A percentile compares a stretch with the other conserved stretches of the same genome.
Conservation (phyloP, 1,140 invertebrate species). For the Brachionus koreanus region DNA sequence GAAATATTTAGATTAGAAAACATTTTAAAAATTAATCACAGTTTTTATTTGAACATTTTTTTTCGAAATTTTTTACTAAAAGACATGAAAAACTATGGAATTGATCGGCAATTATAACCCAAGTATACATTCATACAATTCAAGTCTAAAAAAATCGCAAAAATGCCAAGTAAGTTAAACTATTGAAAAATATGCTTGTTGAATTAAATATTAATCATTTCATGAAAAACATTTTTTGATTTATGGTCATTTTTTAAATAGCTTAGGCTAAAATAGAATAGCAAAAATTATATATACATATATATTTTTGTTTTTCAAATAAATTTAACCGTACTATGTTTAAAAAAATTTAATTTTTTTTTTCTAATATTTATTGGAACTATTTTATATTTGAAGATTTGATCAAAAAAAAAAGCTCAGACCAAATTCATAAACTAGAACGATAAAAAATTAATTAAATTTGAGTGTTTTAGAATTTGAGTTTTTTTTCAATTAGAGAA, state of each 20-base stretch:
- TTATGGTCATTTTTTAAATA: not conserved
- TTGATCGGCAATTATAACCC: not conserved
- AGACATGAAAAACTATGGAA: not conserved
- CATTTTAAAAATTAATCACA: not conserved
- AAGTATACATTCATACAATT: not conserved
- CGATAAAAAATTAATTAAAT: not conserved
- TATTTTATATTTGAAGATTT: not conserved
- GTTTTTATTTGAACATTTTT: not conserved
- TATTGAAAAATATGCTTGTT: not conserved
- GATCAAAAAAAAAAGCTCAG: not conserved
- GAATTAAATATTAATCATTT: not conserved
- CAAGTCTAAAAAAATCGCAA: not conserved
- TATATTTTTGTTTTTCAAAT: not conserved
- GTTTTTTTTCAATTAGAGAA: not conserved
- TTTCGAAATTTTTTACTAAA: not conserved
- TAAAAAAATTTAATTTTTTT: not conserved
- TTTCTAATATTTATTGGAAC: not conserved
- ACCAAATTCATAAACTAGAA: not conserved
- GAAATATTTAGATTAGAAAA: not conserved
- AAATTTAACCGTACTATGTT: not conserved
- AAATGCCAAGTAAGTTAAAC: conserved; percentile 3
- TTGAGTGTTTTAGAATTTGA: not conserved
- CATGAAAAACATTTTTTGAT: not conserved
- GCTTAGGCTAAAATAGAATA: not conserved
- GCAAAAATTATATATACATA: too few species aligned